Evolutionary conservation across 1,140 invertebrate species (phyloP).

Genomic region (Metaphire vulgaris): DNA sequence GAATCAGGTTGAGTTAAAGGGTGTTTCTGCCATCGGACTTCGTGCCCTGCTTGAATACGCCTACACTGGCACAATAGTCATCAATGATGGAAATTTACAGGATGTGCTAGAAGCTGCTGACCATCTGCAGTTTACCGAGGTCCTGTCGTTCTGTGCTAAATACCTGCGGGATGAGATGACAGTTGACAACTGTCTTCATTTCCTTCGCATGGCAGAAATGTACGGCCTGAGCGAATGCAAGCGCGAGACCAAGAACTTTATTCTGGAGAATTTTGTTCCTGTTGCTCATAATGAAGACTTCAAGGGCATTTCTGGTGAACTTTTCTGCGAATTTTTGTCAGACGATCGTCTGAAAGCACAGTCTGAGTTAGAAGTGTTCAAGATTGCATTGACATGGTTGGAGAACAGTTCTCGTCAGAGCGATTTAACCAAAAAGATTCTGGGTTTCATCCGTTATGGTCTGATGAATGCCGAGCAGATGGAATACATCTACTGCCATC

Average conservation of each 20-base stretch:
- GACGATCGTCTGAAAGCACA: slow-evolving; percentile 25
- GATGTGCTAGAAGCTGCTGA: slow-evolving; percentile 30
- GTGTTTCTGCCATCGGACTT: slow-evolving; percentile 25
- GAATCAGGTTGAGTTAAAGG: slow-evolving; percentile 27
- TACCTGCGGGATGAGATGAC: slow-evolving; percentile 28
- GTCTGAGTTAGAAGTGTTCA: slow-evolving; percentile 26
- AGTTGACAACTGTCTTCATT: slow-evolving; percentile 29
- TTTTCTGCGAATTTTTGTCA: slow-evolving; percentile 27
- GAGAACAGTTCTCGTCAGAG: neutral
- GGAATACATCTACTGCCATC: slow-evolving; percentile 22
- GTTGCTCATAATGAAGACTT: slow-evolving; percentile 30
- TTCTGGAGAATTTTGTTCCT: slow-evolving; percentile 30
- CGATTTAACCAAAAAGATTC: neutral
- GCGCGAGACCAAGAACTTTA: slow-evolving; percentile 21
- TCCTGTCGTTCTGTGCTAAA: slow-evolving; percentile 24
- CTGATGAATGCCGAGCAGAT: slow-evolving; percentile 29
- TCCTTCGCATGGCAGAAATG: slow-evolving; percentile 29
- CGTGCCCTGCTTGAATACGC: slow-evolving; percentile 28
- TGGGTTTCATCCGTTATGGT: slow-evolving; percentile 23
- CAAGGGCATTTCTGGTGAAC: slow-evolving; percentile 25
- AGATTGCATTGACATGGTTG: neutral
- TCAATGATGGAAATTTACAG: slow-evolving; percentile 29
- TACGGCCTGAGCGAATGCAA: slow-evolving; percentile 29
- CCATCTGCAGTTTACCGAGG: slow-evolving; percentile 29
- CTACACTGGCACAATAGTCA: slow-evolving; percentile 29